phyloP scores from a whole-genome alignment of 1,140 invertebrate species.

The Drosophila watanabei region DNA sequence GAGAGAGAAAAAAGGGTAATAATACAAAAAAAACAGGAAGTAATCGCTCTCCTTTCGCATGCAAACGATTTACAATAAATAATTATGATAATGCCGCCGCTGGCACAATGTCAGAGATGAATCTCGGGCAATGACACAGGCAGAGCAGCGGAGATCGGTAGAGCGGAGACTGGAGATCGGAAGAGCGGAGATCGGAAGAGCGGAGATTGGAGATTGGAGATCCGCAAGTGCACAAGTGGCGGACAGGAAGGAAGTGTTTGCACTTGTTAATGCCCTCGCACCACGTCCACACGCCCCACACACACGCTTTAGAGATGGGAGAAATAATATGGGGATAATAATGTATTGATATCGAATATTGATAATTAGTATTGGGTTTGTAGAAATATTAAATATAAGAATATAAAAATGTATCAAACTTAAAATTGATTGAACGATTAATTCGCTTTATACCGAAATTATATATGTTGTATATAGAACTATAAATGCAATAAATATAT shows the following conservation, averaged over 20 bases:
- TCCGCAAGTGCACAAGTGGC: slow-evolving; percentile 4
- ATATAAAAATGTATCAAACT: background rate
- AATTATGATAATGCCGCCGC: slow-evolving; percentile 60
- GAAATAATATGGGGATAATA: background rate
- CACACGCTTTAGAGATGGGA: background rate
- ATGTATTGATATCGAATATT: background rate
- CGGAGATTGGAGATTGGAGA: background rate
- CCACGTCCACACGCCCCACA: slow-evolving; percentile 12
- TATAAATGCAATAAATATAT: too few relatives aligned
- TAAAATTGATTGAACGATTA: background rate
- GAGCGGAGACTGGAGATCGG: background rate
- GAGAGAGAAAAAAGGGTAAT: slow-evolving; percentile 30
- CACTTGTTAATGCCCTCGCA: slow-evolving; percentile 42
- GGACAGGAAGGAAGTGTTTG: slow-evolving; percentile 52
- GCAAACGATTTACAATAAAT: slow-evolving; percentile 69
- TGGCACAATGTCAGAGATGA: slow-evolving; percentile 33
- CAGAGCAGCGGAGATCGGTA: background rate
- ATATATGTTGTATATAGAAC: background rate
- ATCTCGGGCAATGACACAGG: slow-evolving; percentile 37
- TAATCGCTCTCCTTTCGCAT: slow-evolving; percentile 53
- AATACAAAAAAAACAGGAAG: slow-evolving; percentile 53
- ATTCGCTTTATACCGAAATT: too few relatives aligned
- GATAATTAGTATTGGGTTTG: background rate
- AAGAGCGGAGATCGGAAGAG: slow-evolving; percentile 1
- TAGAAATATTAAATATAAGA: background rate